A percentile compares a stretch with the other conserved stretches of the same genome.
Evolutionary conservation across 2,113 vertebrate species (phyloP).

Genomic region (Eonycteris spelaea): DNA sequence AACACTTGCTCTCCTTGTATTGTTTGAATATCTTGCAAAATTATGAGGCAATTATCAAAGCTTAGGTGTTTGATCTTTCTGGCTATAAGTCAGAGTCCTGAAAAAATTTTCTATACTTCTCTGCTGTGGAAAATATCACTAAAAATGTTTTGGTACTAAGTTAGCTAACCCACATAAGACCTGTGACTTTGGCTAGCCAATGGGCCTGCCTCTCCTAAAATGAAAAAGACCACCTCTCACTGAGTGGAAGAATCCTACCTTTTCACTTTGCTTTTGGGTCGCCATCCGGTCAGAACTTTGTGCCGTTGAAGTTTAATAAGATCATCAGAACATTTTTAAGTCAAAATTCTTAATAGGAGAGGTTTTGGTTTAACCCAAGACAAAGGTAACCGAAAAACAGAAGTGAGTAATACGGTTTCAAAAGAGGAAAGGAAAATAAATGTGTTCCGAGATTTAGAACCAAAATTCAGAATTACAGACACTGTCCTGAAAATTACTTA

Average conservation of each 20-base stretch:
- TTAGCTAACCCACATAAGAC: neutral
- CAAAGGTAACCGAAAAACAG: constrained; percentile 38
- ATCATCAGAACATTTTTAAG: neutral
- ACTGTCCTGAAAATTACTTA: neutral
- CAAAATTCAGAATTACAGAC: constrained; percentile 20
- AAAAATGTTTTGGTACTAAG: neutral
- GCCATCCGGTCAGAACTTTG: neutral
- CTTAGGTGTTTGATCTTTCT: neutral
- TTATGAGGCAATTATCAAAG: neutral
- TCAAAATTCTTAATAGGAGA: neutral
- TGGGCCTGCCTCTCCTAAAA: neutral
- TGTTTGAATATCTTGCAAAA: neutral
- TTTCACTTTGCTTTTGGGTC: neutral
- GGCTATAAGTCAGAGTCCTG: neutral
- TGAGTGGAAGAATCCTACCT: neutral
- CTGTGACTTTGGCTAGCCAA: neutral
- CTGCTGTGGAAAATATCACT: neutral
- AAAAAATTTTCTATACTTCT: neutral
- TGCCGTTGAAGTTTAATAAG: neutral
- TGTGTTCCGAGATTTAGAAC: constrained; percentile 48
- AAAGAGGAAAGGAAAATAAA: constrained; percentile 70
- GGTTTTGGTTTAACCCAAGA: constrained; percentile 29
- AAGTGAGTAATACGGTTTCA: constrained; percentile 10
- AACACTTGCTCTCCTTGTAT: neutral
- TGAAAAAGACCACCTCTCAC: neutral